phyloP scores from a whole-genome alignment of 2,888 invertebrate species.

The Caenorhabditis sulstoni region DNA sequence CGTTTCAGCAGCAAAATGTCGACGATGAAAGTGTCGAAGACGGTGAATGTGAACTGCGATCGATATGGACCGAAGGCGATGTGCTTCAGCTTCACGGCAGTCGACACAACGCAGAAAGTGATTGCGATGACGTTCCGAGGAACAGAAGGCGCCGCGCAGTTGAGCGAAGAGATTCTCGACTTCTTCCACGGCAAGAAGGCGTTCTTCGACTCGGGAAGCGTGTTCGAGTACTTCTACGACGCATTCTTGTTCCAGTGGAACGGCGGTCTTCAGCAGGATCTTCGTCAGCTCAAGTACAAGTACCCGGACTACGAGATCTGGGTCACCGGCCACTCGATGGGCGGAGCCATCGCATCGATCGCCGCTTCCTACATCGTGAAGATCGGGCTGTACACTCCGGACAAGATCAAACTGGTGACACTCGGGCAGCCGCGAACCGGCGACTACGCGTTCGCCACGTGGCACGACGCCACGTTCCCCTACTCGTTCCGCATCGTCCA shows the following conservation, averaged over 20 bases:
- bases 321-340: constrained; percentile 67
- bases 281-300: constrained; percentile 51
- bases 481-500: constrained; percentile 65
- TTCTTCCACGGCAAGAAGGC: constrained; percentile 57
- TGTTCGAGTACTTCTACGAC: constrained; percentile 69
- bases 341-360: constrained; percentile 69
- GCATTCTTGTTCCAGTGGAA: constrained; percentile 65
- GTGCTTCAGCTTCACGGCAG: constrained; percentile 57
- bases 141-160: constrained; percentile 55
- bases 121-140: constrained; percentile 65
- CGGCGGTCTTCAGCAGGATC: constrained; percentile 52
- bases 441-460: constrained; percentile 62
- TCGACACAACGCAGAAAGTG: constrained; percentile 46
- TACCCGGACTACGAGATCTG: constrained; percentile 65
- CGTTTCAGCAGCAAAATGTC: constrained; percentile 54
- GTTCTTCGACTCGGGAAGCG: constrained; percentile 61
- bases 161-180: constrained; percentile 56
- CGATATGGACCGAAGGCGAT: constrained; percentile 38
- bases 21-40: constrained; percentile 45
- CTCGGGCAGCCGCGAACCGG: constrained; percentile 74
- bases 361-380: constrained; percentile 62
- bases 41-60: constrained; percentile 40
- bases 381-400: constrained; percentile 43
- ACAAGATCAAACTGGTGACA: constrained; percentile 64
- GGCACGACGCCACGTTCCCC: constrained; percentile 59